These are phyloP conservation scores for Lomographa bimaculata DNA, from an alignment of 2,888 invertebrate species.

Conservation along the genomic window DNA sequence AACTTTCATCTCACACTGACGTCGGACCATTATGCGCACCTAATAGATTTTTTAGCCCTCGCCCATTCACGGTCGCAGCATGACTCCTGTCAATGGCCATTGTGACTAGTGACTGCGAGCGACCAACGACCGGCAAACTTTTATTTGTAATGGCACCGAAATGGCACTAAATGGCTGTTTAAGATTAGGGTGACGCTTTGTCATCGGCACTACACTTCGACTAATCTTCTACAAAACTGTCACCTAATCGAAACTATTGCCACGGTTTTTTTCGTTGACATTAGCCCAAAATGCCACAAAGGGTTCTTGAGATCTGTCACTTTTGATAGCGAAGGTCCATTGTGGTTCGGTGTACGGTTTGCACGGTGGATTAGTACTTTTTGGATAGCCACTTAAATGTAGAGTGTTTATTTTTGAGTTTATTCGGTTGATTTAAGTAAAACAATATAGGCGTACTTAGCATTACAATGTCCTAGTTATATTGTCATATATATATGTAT, in stretches of 20 bases:
- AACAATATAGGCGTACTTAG: too few species aligned
- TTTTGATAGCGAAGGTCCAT: slow-evolving; percentile 59
- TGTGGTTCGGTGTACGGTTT: slow-evolving; percentile 61
- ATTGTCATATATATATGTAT: too few species aligned
- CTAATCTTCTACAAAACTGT: slow-evolving; percentile 50
- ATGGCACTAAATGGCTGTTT: slow-evolving; percentile 80
- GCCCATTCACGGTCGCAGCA: slow-evolving; percentile 79
- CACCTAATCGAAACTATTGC: slow-evolving; percentile 22
- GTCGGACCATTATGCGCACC: slow-evolving; percentile 74
- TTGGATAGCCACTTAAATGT: slow-evolving; percentile 52
- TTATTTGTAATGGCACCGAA: too few species aligned
- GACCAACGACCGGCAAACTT: slow-evolving; percentile 62
- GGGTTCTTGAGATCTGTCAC: slow-evolving; percentile 70
- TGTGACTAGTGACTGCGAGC: slow-evolving; percentile 62
- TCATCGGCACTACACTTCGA: slow-evolving; percentile 58
- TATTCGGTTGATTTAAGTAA: slow-evolving; percentile 22
- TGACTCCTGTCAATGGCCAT: slow-evolving; percentile 77
- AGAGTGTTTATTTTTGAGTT: slow-evolving; percentile 41
- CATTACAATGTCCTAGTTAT: too few species aligned
- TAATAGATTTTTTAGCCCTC: slow-evolving; percentile 78
- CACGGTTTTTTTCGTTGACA: slow-evolving; percentile 26
- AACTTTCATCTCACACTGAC: slow-evolving; percentile 57
- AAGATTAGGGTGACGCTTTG: slow-evolving; percentile 78
- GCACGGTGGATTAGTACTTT: slow-evolving; percentile 64
- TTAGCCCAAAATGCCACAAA: slow-evolving; percentile 54